Evolutionary conservation across 2,888 invertebrate species (phyloP), one percentile per base, ranked within the genome.

Genomic region (Cylindroiulus punctatus): DNA sequence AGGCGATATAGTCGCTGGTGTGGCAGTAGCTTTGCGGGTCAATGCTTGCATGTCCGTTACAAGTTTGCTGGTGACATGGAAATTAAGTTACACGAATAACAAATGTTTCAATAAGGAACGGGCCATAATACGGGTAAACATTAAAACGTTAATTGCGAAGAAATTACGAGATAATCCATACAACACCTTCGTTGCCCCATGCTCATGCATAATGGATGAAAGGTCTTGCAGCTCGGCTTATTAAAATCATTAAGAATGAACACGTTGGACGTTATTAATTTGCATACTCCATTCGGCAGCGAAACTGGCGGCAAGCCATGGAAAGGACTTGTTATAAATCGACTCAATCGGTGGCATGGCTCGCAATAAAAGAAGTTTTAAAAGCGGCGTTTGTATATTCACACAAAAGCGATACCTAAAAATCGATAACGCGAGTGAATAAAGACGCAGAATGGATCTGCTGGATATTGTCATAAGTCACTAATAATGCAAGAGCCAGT

Each of bases 141-240:
- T 76, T 65, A 76, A 76, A 76, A 30, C 76, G 76, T 76, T 76
- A 76, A 76, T 76, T 76, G 76, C 76, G 30, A 30, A 30, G 30
- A 76, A 76, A 76, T 76, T 30, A 76, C 76, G 26, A 76, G 76
- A 76, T 76, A 76, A 76, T 76, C 76, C 76, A 76, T 30, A 76
- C 76, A 76, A 76, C 76, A 76, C 76, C 76, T 76, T 76, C 26
- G 30, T 30, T 76, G 30, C 76, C 14, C 76, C 76, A 76, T 76
- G 30, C 76, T 26, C 76, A 76, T 76, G 76, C 76, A 76, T 76
- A 76, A 76, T 76, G 76, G 76, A 76, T 76, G 76, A 76, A 76
- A 32, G 76, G 76, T 76, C 76, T 76, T 76, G 30, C 76, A 30
- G 30, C 76, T 76, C 14, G 30, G 76, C 76, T 76, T 76, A 76